Conservation (phyloP, 35 echinoderm and acorn worm species). For the Heliocidaris tuberculata region DNA sequence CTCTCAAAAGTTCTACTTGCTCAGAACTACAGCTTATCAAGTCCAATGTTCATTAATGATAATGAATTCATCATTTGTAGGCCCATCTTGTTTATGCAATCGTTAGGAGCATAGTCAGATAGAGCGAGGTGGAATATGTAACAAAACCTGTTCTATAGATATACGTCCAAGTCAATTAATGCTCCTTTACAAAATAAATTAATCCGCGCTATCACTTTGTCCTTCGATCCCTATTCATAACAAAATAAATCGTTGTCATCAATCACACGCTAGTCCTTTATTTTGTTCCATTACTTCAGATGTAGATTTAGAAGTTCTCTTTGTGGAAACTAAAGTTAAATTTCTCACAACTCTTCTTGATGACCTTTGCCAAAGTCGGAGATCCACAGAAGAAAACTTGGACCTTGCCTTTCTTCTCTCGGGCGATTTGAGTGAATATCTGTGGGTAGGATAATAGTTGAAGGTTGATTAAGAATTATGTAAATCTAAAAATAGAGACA, state of each 20-base stretch:
- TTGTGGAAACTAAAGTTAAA: conserved; percentile 95
- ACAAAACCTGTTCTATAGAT: neutral
- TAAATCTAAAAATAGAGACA: neutral
- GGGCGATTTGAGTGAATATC: conserved; percentile 82
- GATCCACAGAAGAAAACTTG: conserved; percentile 99
- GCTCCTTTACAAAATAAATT: neutral
- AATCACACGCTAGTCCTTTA: neutral
- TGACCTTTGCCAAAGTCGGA: conserved; percentile 70
- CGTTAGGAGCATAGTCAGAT: neutral
- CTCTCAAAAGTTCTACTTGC: neutral
- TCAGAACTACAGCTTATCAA: neutral
- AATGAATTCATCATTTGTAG: neutral
- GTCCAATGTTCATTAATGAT: neutral
- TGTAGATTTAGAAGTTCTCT: conserved; percentile 86
- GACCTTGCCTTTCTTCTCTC: conserved; percentile 89
- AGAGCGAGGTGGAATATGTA: neutral
- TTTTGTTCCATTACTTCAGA: neutral
- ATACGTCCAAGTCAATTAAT: neutral
- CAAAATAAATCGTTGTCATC: neutral
- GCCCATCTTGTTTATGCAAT: neutral
- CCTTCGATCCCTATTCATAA: neutral
- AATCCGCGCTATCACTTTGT: neutral
- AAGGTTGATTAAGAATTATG: neutral
- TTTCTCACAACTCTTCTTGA: conserved; percentile 84
- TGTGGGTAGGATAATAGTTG: conserved; percentile 46